Conservation (phyloP, 2,888 invertebrate species). For the Hesperia comma region DNA sequence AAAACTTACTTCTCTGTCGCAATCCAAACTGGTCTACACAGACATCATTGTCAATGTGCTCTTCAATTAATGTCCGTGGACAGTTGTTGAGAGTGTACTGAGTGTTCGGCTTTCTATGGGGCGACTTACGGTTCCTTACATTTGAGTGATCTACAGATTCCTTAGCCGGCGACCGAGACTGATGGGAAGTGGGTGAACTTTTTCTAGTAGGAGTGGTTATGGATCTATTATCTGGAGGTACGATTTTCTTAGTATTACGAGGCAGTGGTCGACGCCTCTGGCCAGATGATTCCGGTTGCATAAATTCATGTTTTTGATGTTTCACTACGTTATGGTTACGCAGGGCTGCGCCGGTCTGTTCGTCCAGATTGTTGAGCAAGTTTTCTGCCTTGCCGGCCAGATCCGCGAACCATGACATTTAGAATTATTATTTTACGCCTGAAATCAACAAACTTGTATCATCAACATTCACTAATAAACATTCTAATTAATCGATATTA, state of each 20-base stretch:
- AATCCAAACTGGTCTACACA: conserved; percentile 53
- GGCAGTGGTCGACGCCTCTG: conserved; percentile 53
- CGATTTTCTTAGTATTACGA: conserved; percentile 53
- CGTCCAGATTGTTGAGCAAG: conserved; percentile 89
- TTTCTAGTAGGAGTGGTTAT: conserved; percentile 50
- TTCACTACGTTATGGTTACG: conserved; percentile 65
- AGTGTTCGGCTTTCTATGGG: conserved; percentile 49
- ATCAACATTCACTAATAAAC: conserved; percentile 1
- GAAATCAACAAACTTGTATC: conserved; percentile 39
- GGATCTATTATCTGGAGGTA: conserved; percentile 52
- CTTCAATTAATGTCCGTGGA: conserved; percentile 57
- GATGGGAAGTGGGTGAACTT: conserved; percentile 48
- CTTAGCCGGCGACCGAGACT: conserved; percentile 47
- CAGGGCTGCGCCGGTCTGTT: conserved; percentile 88
- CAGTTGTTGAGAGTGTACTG: conserved; percentile 57
- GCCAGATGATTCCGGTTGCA: conserved; percentile 47
- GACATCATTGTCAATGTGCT: conserved; percentile 49
- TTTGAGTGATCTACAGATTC: conserved; percentile 45
- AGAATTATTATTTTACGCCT: conserved; percentile 49
- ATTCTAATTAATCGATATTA: neutral
- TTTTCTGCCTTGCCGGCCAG: conserved; percentile 90
- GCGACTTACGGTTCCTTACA: conserved; percentile 42
- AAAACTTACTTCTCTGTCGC: conserved; percentile 64
- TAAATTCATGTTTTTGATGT: conserved; percentile 54
- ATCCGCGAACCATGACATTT: conserved; percentile 90